Evolutionary conservation across 2,797 vertebrate genomes (phyloP), one percentile per base, ranked within the genome.

Genomic region (Graptemys geographica): DNA sequence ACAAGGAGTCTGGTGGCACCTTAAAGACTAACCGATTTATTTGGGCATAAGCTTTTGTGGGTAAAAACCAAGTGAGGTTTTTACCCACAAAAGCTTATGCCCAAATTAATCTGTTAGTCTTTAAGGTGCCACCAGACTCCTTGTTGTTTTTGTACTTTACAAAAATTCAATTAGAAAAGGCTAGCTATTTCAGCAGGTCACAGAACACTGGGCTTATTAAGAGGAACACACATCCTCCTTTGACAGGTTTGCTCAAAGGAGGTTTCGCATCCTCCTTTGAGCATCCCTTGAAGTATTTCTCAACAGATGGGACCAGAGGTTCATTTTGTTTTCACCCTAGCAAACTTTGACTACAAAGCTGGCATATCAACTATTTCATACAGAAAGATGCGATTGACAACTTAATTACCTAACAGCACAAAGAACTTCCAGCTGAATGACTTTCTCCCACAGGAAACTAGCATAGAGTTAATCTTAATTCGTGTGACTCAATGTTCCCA

Each of bases 371-470:
- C 65, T 79, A 65, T 44, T 79, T 81, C 21, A 65, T 21, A 92
- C n/a, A 72, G 10, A 81, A 83, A 37, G 2, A 33, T 55, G 76
- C 1, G 18, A 79, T 25, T 57, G 84, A 82, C 37, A 87, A 65
- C 31, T 56, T 81, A 92, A 53, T 28, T 89, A 82, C 33, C 76
- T 83, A n/a, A 59, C 5, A 93, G 37, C 25, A 89, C 0, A 1
- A 0, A 31, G 25, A 6, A 81, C 76, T 90, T 90, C 47, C 47
- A 90, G 90, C 16, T 85, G 57, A 90, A 93, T 80, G 51, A 19
- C 51, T 90, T 59, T 89, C 90, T 69, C 8, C 76, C 86, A 18
- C 31, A 91, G 74, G 56, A 93, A 88, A 88, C 41, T 86, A 87
- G 56, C 13, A 31, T 81, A 56, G 56, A 92, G 69, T 72, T 10